Percentiles rank a stretch among this genome's conserved stretches.
Conservation (phyloP, 92 coral and sea anemone genomes). For the Palythoa heliodiscus region DNA sequence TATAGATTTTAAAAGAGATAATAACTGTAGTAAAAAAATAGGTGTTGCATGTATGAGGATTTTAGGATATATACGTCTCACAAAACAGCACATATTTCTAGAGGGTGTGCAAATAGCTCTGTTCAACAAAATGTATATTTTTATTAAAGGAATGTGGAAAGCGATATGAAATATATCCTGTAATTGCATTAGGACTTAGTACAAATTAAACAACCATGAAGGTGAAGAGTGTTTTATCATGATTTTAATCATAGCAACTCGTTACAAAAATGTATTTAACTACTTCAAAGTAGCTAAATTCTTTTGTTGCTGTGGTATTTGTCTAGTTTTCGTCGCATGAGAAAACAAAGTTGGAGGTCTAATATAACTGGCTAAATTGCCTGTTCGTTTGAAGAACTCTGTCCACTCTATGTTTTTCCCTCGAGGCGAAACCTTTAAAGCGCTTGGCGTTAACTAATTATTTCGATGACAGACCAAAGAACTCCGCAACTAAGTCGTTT, state of each 20-base stretch:
- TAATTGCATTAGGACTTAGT: slow-evolving; percentile 15
- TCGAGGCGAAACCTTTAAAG: slow-evolving; percentile 19
- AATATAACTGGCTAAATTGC: not conserved
- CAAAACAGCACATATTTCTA: not conserved
- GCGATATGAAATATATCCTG: not conserved
- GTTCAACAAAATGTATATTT: not conserved
- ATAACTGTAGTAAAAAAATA: no score
- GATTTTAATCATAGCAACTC: not conserved
- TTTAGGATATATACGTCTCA: not conserved
- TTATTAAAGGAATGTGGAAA: slow-evolving; percentile 7
- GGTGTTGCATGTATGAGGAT: no score
- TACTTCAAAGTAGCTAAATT: not conserved
- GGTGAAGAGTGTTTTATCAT: slow-evolving; percentile 4
- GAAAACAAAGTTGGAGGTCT: slow-evolving; percentile 35
- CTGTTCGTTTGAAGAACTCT: slow-evolving; percentile 7
- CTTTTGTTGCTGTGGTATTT: not conserved
- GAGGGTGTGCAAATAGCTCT: not conserved
- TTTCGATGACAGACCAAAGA: slow-evolving; percentile 36
- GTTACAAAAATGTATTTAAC: not conserved
- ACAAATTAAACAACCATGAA: not conserved
- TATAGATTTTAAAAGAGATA: no score
- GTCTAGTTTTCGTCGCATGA: not conserved
- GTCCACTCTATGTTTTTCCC: slow-evolving; percentile 1
- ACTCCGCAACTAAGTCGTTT: slow-evolving; percentile 23
- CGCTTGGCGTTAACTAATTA: slow-evolving; percentile 33